Conservation (phyloP, 1,140 invertebrate species). For the Scaptodrosophila lebanonensis region DNA sequence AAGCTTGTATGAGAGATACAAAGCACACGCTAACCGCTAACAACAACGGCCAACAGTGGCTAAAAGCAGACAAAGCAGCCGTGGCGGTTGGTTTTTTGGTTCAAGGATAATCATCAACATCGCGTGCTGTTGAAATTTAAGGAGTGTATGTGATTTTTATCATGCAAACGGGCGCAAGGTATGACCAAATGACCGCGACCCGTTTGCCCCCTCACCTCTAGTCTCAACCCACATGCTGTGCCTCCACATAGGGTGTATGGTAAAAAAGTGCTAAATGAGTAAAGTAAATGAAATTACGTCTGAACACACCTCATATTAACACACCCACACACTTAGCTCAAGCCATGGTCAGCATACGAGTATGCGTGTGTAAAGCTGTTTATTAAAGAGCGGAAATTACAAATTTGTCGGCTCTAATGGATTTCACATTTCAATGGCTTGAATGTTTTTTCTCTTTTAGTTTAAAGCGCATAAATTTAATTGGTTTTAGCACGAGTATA, state of each 20-base stretch:
- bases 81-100: too few relatives aligned
- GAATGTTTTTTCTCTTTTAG: neutral
- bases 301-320: constrained; percentile 64
- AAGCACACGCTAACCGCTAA: constrained; percentile 18
- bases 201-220: neutral
- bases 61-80: too few relatives aligned
- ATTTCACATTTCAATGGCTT: constrained; percentile 62
- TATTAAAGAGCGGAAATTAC: constrained; percentile 72
- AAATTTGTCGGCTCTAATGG: constrained; percentile 72
- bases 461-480: constrained; percentile 18
- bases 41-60: constrained; percentile 48
- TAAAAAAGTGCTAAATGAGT: constrained; percentile 69
- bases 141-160: constrained; percentile 77
- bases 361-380: constrained; percentile 42
- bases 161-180: constrained; percentile 74
- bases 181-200: constrained; percentile 46
- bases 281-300: constrained; percentile 72
- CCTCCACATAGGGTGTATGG: constrained; percentile 16
- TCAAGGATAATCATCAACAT: constrained; percentile 76
- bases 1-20: constrained; percentile 13
- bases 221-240: neutral
- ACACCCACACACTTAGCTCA: constrained; percentile 6
- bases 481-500: neutral
- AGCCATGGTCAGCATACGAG: constrained; percentile 31
- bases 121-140: constrained; percentile 74